Evolutionary conservation across 2,888 invertebrate species (phyloP).

Genomic region (Selenia dentaria): DNA sequence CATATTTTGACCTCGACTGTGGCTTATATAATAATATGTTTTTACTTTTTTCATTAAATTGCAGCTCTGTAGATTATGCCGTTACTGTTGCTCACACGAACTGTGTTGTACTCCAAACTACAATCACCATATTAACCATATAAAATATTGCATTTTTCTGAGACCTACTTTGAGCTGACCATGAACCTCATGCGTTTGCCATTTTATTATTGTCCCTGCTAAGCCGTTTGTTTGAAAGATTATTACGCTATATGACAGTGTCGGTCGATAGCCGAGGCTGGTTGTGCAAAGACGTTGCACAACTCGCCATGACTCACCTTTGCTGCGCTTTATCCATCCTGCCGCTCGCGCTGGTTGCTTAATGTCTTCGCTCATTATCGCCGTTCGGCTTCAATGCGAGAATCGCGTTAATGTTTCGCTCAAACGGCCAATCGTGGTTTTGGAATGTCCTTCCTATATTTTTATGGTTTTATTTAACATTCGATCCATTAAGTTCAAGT

Average conservation of each 20-base stretch:
- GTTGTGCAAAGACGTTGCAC: constrained; percentile 75
- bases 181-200: constrained; percentile 40
- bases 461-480: constrained; percentile 1
- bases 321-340: constrained; percentile 63
- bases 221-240: constrained; percentile 26
- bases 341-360: constrained; percentile 50
- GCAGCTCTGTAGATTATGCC: no score
- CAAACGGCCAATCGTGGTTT: constrained; percentile 7
- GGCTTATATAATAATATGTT: no score
- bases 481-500: no score
- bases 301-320: constrained; percentile 69
- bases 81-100: no score
- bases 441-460: constrained; percentile 8
- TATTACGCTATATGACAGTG: constrained; percentile 53
- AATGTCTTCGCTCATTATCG: constrained; percentile 60
- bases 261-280: constrained; percentile 51
- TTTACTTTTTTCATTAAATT: no score
- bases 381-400: constrained; percentile 31
- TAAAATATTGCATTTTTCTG: no score
- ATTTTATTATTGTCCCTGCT: constrained; percentile 40
- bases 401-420: constrained; percentile 17
- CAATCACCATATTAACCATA: no score
- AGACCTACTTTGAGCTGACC: constrained; percentile 31
- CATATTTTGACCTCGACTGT: no score
- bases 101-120: no score